A percentile compares a stretch with the other conserved stretches of the same genome.
Evolutionary conservation across 2,113 vertebrate genomes (phyloP).

Genomic region (Psilopsiagon aurifrons): DNA sequence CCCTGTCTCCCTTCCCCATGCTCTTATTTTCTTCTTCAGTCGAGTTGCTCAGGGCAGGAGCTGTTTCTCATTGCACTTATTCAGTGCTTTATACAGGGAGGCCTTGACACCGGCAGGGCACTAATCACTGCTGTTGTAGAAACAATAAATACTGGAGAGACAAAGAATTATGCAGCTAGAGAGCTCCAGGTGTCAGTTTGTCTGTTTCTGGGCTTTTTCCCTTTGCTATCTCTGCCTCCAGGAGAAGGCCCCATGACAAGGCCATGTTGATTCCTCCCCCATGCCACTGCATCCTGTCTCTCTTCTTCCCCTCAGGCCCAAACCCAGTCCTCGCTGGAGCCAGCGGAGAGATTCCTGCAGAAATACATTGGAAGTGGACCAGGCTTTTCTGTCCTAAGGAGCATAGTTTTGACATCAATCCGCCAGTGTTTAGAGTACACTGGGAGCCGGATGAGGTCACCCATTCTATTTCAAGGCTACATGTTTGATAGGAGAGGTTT

Average conservation of each 20-base stretch:
- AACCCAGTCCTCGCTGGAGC: background rate
- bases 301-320: background rate
- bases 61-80: background rate
- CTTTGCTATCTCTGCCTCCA: background rate
- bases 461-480: background rate
- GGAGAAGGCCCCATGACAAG: accelerated
- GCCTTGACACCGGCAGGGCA: background rate
- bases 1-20: background rate
- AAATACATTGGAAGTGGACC: background rate
- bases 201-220: background rate
- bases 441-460: background rate
- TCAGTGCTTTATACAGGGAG: background rate
- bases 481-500: background rate
- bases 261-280: background rate
- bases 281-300: accelerated
- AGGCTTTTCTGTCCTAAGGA: background rate
- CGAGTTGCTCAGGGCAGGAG: background rate
- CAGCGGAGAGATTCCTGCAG: background rate
- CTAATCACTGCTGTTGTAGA: background rate
- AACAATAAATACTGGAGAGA: background rate
- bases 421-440: background rate
- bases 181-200: background rate
- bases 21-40: background rate
- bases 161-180: background rate
- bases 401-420: background rate